A percentile compares a stretch with the other conserved stretches of the same genome.
Evolutionary conservation across 2,113 vertebrate species (phyloP).

Genomic region (Hyla sarda): DNA sequence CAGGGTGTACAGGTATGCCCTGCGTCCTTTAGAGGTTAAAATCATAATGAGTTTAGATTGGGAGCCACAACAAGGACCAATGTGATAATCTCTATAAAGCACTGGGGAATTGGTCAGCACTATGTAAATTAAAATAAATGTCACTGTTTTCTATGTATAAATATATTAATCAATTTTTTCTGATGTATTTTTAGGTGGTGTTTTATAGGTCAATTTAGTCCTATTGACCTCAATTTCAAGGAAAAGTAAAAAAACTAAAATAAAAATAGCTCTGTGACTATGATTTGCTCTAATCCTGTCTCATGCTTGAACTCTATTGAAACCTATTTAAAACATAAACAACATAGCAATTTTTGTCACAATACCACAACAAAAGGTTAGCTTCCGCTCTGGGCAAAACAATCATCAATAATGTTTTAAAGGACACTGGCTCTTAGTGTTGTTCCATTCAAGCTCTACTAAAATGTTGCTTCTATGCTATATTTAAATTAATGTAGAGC

Average conservation of each 20-base stretch:
- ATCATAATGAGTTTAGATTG: too few relatives aligned
- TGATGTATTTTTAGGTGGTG: too few relatives aligned
- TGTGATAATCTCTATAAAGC: too few relatives aligned
- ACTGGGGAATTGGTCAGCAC: too few relatives aligned
- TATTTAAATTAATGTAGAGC: neutral
- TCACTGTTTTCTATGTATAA: too few relatives aligned
- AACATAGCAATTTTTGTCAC: neutral
- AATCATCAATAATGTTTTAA: neutral
- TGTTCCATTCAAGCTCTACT: neutral
- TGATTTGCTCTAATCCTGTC: neutral
- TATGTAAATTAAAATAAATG: too few relatives aligned
- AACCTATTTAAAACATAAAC: neutral
- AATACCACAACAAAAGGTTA: neutral
- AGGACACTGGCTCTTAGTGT: neutral
- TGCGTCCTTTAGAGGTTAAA: too few relatives aligned
- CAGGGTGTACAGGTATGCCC: too few relatives aligned
- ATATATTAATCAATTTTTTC: too few relatives aligned
- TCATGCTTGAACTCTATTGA: neutral
- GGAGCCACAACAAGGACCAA: too few relatives aligned
- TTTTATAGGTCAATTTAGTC: too few relatives aligned
- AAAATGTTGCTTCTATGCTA: neutral
- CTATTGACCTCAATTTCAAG: too few relatives aligned
- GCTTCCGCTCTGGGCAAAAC: neutral
- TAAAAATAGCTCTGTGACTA: neutral
- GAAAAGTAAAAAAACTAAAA: neutral